Base-by-base conservation (phyloP, 2,888 invertebrate species). In the Chymomyza fuscimana region DNA sequence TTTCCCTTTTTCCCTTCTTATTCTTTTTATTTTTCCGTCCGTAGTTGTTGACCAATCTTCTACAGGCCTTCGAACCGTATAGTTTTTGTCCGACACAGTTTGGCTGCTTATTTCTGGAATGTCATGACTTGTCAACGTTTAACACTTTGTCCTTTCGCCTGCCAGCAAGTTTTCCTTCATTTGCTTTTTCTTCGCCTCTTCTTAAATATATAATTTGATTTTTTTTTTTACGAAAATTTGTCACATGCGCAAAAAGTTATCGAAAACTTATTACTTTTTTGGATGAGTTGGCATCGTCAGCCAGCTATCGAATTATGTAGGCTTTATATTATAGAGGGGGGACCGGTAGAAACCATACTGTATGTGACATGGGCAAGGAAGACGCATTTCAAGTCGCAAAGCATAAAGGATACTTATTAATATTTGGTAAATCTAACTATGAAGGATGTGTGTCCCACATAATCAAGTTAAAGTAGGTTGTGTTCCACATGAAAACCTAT, bases 41-140 rank as follows among this genome's bases (percentile, higher is more conserved):
- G 16, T 52, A 40, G 67, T 63, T 74, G 73, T 74, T 82, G 82
- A 83, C 83, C 82, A 81, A 76, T 72, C 78, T 66, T 46, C 6
- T 2, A 46, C 50, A 65, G 51, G 40, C 67, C 12, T 46, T 2
- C 40, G 40, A 25, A 19, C 22, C 12, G 10, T 58, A 19, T 25
- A 54, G 22, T 58, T 58, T 19, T 12, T 19, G 25, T 32, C 61
- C 16, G 46, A n/a, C 40, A 29, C 36, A 40, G 32, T 29, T 62
- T 19, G 51, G 54, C 67, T 65, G 76, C 83, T 25, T 58, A 25
- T 58, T 87, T 74, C 72, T 85, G 85, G 80, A 79, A 85, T 84
- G 87, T 82, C 84, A 87, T 81, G 84, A 82, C 87, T 87, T 85
- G 87, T 86, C 83, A 85, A 87, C 87, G 82, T 85, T 85, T 85